phyloP scores from a whole-genome alignment of 2,888 invertebrate species.

The Isoperla grammatica region DNA sequence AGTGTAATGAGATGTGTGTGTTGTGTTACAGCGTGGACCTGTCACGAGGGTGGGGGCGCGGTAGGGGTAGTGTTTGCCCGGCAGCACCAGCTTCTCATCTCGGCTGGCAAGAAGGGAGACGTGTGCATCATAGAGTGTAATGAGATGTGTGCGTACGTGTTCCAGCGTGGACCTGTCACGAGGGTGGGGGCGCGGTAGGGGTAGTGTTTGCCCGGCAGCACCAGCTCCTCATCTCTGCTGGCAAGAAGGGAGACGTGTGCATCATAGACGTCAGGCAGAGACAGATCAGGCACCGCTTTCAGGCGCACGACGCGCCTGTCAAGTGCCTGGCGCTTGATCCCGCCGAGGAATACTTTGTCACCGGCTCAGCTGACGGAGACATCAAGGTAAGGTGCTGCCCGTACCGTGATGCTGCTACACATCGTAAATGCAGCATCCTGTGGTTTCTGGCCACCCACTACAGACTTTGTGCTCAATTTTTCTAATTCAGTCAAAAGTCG shows the following conservation, averaged over 20 bases:
- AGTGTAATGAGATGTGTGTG: no score
- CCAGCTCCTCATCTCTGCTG: conserved; percentile 91
- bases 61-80: conserved; percentile 88
- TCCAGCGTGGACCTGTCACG: conserved; percentile 87
- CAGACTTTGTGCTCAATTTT: no score
- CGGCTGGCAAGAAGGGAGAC: conserved; percentile 95
- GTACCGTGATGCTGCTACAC: conserved; percentile 62
- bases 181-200: conserved; percentile 88
- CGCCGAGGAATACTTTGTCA: conserved; percentile 92
- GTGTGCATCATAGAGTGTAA: conserved; percentile 96
- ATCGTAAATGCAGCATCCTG: no score
- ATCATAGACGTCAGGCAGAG: conserved; percentile 94
- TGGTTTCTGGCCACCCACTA: no score
- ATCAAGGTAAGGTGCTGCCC: conserved; percentile 83
- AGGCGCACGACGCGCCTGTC: conserved; percentile 90
- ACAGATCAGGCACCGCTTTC: conserved; percentile 75
- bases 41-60: conserved; percentile 92
- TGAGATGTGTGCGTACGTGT: no score
- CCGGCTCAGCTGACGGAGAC: conserved; percentile 90
- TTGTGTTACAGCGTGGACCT: conserved; percentile 89
- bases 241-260: conserved; percentile 94
- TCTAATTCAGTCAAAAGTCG: no score
- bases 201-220: conserved; percentile 88
- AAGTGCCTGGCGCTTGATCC: conserved; percentile 94
- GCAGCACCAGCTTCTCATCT: conserved; percentile 87